A percentile compares a stretch with the other conserved stretches of the same genome.
phyloP scores from a whole-genome alignment of 2,888 invertebrate species.

The Pristionchus fissidentatus region DNA sequence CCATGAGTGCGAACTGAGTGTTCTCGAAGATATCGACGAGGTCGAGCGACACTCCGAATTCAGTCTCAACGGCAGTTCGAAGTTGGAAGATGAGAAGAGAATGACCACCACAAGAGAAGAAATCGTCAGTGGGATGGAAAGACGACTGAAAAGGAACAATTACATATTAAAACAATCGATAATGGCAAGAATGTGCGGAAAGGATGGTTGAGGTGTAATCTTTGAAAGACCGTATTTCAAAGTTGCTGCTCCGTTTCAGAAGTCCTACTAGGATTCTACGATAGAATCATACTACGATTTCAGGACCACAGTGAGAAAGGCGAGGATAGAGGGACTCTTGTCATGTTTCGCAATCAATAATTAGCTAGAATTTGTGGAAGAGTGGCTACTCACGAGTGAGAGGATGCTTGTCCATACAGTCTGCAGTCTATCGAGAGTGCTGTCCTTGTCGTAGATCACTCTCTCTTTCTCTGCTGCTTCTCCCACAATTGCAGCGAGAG shows the following conservation, averaged over 20 bases:
- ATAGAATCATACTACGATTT: no score
- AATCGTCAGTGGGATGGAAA: slow-evolving; percentile 52
- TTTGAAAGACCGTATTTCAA: no score
- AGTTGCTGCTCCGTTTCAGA: no score
- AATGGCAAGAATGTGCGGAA: neutral
- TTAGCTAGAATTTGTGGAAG: neutral
- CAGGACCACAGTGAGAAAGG: no score
- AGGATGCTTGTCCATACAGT: slow-evolving; percentile 24
- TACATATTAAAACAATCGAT: no score
- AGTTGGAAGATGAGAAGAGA: slow-evolving; percentile 66
- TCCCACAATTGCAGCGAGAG: slow-evolving; percentile 42
- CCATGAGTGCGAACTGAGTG: slow-evolving; percentile 49
- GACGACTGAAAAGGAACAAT: neutral
- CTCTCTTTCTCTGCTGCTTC: neutral
- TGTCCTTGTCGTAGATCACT: slow-evolving; percentile 8
- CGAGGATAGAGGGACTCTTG: neutral
- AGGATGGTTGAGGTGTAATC: slow-evolving; percentile 7
- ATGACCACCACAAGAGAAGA: slow-evolving; percentile 68
- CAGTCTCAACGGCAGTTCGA: slow-evolving; percentile 55
- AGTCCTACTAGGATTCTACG: no score
- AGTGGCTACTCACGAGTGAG: slow-evolving; percentile 11
- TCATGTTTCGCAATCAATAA: neutral
- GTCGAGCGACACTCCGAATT: slow-evolving; percentile 57
- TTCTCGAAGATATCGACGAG: slow-evolving; percentile 56
- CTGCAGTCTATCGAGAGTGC: neutral